Base-by-base conservation (phyloP, 2,888 invertebrate species). In the Callinectes sapidus region DNA sequence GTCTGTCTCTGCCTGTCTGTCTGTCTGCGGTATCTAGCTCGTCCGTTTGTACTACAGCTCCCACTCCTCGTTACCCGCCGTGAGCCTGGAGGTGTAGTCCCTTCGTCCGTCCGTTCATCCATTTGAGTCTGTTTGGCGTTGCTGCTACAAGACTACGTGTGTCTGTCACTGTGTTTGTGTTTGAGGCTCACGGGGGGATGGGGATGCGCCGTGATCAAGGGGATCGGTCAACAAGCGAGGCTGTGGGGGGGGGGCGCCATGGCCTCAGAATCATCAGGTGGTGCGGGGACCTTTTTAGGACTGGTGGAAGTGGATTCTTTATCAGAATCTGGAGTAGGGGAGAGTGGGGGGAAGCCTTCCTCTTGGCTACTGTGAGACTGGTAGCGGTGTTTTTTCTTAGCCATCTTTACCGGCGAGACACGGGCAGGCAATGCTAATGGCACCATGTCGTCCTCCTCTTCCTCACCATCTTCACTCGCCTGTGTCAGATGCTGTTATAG, bases 121-220 rank as follows among this genome's bases (percentile, higher is more conserved):
- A 23, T 61, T 3, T 61, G 18, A 23, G 61, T 61, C 61, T 61
- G 18, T 23, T 23, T 61, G 61, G 61, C 23, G 61, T 61, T 23
- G 23, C 61, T 16, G 61, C 18, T 61, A 23, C 18, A n/a, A 71
- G 71, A 5, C n/a, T 71, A 28, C 28, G 71, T 71, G 71, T 71
- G 71, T 28, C n/a, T 71, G 71, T 71, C 10, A n/a, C 23, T 71
- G 71, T 71, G 71, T 71, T n/a, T n/a, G 71, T 71, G 71, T 71
- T 71, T 71, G 71, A 71, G 71, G 71, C 71, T 71, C 28, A 28
- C 71, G 28, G 28, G 10, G 71, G 71, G n/a, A 8, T 28, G 71
- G 28, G 71, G 10, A 28, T 71, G 71, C 71, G 10, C n/a, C 28
- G 71, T 28, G 71, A 71, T 71, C 71, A 71, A 71, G 71, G 71